phyloP scores from a whole-genome alignment of 2,797 vertebrate genomes.

The Sebastes umbrosus region DNA sequence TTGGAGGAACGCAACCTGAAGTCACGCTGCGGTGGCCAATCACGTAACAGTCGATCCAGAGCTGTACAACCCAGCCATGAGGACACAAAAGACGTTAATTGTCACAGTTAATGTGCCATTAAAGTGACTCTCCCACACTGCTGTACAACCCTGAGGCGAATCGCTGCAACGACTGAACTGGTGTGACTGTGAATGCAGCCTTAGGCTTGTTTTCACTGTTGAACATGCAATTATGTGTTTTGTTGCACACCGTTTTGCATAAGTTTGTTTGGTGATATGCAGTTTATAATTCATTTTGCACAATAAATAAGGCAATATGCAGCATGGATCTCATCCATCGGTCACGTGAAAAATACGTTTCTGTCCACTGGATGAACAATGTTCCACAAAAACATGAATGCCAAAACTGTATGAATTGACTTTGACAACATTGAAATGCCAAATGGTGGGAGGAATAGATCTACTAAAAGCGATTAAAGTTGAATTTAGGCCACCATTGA shows the following conservation, averaged over 20 bases:
- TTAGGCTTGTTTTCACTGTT: not conserved
- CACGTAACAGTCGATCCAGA: too few relatives aligned
- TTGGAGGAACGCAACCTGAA: too few relatives aligned
- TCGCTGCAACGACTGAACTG: too few relatives aligned
- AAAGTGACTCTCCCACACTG: not conserved
- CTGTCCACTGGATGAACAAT: not conserved
- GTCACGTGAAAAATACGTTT: not conserved
- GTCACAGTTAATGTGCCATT: not conserved
- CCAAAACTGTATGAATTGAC: not conserved
- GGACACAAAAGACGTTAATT: too few relatives aligned
- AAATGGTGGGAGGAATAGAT: constrained; percentile 14
- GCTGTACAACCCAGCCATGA: too few relatives aligned
- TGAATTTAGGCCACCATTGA: not conserved
- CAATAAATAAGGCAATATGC: not conserved
- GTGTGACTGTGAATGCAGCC: too few relatives aligned
- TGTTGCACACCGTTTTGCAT: not conserved
- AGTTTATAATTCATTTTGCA: not conserved
- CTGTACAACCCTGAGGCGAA: too few relatives aligned
- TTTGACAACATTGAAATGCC: constrained; percentile 26
- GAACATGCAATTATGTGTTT: not conserved
- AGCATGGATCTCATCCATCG: not conserved
- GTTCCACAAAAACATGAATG: not conserved
- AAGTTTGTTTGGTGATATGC: not conserved
- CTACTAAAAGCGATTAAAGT: not conserved
- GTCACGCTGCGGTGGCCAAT: too few relatives aligned